Conservation (phyloP, 2,113 vertebrate genomes). For the Irena cyanogastra region DNA sequence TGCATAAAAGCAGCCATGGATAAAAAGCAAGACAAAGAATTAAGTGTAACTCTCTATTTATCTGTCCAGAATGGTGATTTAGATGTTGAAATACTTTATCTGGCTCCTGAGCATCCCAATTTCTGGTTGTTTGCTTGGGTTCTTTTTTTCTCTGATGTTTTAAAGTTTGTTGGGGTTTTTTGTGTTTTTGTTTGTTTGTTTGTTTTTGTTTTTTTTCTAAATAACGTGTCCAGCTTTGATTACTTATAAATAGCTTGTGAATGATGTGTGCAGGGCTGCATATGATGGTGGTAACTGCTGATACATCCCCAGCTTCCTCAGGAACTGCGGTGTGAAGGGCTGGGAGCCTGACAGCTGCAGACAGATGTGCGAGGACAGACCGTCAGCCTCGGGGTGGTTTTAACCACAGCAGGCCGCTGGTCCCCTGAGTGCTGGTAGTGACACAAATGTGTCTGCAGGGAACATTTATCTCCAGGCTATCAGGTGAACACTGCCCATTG, state of each 20-base stretch:
- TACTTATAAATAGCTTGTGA: not conserved
- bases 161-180: not conserved
- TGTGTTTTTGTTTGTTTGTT: not conserved
- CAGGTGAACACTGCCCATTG: not conserved
- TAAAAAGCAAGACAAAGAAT: not conserved
- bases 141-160: not conserved
- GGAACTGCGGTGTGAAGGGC: not conserved
- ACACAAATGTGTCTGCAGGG: not conserved
- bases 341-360: not conserved
- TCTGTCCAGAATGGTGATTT: not conserved
- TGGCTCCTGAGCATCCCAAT: not conserved
- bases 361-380: not conserved
- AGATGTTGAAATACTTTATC: not conserved
- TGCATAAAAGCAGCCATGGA: not conserved
- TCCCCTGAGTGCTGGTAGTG: not conserved
- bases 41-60: not conserved
- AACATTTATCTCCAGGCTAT: rapidly evolving
- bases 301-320: not conserved
- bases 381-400: not conserved
- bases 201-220: not conserved
- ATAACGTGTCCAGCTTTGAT: not conserved
- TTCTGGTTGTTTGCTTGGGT: not conserved
- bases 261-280: not conserved
- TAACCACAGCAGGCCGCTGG: not conserved
- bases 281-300: not conserved